Conservation (phyloP, 2,888 invertebrate genomes). For the Philaethria dido region DNA sequence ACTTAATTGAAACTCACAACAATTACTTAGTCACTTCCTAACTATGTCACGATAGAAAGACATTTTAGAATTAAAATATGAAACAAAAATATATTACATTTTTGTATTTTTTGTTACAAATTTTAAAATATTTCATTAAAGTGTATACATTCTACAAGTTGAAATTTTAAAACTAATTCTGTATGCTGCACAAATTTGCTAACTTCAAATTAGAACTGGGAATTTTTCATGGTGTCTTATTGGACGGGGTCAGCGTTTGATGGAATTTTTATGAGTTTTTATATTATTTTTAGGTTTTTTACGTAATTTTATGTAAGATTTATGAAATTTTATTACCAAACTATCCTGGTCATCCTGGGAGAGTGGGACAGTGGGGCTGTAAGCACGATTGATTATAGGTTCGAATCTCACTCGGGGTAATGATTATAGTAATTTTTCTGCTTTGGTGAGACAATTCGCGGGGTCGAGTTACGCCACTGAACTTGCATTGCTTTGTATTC, state of each 20-base stretch:
- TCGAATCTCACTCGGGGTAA: no score
- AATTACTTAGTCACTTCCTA: background rate
- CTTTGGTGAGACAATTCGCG: no score
- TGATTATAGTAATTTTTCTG: no score
- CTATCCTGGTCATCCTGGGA: no score
- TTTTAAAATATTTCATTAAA: conserved; percentile 7
- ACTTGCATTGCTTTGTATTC: no score
- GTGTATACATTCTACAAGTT: conserved; percentile 36
- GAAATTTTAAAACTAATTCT: conserved; percentile 58
- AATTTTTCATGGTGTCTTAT: background rate
- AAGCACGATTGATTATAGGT: no score
- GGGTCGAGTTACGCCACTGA: no score
- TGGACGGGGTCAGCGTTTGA: conserved; percentile 2
- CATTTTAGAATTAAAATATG: background rate
- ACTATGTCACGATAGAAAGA: conserved; percentile 9
- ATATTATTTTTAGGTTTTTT: no score
- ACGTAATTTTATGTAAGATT: no score
- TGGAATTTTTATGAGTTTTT: conserved; percentile 1
- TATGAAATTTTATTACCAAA: background rate
- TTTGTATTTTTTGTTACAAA: background rate
- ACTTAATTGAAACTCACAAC: no score
- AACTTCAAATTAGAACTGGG: background rate
- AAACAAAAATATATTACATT: background rate
- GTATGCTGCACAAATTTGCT: conserved; percentile 52
- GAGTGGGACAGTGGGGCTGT: no score